phyloP scores from a whole-genome alignment of 2,113 vertebrate species.

The Rhabdomys dilectus region DNA sequence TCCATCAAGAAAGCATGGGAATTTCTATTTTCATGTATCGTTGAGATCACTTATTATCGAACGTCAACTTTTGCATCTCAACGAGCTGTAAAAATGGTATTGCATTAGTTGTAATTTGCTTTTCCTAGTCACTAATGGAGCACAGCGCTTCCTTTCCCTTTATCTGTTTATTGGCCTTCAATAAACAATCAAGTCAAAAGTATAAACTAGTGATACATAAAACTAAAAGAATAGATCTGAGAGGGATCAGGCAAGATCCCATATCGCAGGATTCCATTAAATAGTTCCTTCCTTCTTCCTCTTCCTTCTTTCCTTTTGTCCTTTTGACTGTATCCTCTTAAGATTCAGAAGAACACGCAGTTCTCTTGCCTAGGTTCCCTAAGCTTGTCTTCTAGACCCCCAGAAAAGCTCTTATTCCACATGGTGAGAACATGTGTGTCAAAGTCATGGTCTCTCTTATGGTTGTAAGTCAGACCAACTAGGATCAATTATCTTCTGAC shows the following conservation, averaged over 20 bases:
- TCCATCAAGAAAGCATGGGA: not conserved
- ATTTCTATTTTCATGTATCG: not conserved
- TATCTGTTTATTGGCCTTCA: not conserved
- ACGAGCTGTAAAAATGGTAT: not conserved
- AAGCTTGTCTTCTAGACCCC: not conserved
- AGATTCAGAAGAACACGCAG: not conserved
- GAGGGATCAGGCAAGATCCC: too few relatives aligned
- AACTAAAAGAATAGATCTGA: too few relatives aligned
- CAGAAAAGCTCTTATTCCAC: not conserved
- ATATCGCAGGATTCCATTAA: too few relatives aligned
- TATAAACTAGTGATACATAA: too few relatives aligned
- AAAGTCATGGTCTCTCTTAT: not conserved
- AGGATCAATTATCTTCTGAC: not conserved
- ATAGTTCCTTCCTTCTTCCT: too few relatives aligned
- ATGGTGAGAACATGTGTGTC: not conserved
- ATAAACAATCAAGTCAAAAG: too few relatives aligned
- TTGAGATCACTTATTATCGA: not conserved
- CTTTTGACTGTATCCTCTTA: not conserved
- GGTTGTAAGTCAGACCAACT: not conserved
- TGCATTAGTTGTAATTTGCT: constrained; percentile 10
- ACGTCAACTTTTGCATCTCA: not conserved
- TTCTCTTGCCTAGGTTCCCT: not conserved
- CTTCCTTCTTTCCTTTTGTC: too few relatives aligned
- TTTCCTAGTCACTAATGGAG: not conserved
- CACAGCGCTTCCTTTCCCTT: not conserved